These are phyloP conservation scores for Sebastes aleutianus DNA, from an alignment of 2,797 vertebrate genomes.

Conservation along the genomic window DNA sequence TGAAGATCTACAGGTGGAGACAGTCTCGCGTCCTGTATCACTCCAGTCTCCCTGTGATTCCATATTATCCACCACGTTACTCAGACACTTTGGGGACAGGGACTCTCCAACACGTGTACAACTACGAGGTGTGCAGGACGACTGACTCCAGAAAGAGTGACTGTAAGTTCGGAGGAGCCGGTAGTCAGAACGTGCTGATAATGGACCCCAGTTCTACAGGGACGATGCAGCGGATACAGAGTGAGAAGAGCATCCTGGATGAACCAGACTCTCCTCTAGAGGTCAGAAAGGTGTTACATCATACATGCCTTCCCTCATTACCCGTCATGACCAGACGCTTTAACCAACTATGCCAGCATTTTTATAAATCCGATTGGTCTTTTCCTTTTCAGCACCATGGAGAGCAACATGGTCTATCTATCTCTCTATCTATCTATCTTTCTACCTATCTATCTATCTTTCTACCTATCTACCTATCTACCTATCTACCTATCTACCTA, in stretches of 20 bases:
- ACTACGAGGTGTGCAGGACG: too few species aligned
- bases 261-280: conserved; percentile 25
- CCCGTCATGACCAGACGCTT: not conserved
- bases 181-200: too few species aligned
- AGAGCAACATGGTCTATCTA: not conserved
- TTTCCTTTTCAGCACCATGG: conserved; percentile 30
- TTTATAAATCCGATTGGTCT: not conserved
- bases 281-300: conserved; percentile 21
- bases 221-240: conserved; percentile 61
- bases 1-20: too few species aligned
- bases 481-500: conserved; percentile 22
- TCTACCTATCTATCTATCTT: not conserved
- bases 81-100: too few species aligned
- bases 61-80: too few species aligned
- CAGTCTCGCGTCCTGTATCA: too few species aligned
- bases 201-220: conserved; percentile 56
- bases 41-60: too few species aligned
- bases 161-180: too few species aligned
- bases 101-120: too few species aligned
- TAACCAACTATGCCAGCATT: not conserved
- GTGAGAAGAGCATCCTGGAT: conserved; percentile 55
- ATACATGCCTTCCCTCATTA: fast-evolving
- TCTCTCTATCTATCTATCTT: not conserved
- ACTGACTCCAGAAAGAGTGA: too few species aligned
- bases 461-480: not conserved